phyloP scores from a whole-genome alignment of 2,113 vertebrate genomes.

The Gila orcuttii region DNA sequence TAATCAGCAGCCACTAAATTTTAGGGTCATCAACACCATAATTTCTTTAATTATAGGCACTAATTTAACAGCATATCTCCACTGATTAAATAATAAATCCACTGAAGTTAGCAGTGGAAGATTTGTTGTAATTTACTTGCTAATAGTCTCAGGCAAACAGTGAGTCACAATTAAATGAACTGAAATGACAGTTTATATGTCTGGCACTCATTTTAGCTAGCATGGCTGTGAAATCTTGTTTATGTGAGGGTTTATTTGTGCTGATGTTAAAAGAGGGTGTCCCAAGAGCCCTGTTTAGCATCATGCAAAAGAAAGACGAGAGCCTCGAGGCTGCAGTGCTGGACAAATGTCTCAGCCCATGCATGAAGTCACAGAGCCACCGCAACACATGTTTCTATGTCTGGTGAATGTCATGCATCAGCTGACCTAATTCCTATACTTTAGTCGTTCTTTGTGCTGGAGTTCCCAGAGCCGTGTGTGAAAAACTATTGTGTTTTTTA shows the following conservation, averaged over 20 bases:
- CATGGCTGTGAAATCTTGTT: conserved; percentile 60
- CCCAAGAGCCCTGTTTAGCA: conserved; percentile 61
- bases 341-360: conserved; percentile 41
- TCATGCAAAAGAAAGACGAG: conserved; percentile 55
- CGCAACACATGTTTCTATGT: conserved; percentile 51
- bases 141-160: conserved; percentile 50
- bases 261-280: conserved; percentile 65
- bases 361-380: conserved; percentile 38
- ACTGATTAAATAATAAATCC: not conserved
- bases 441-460: conserved; percentile 16
- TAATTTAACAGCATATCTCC: conserved; percentile 3
- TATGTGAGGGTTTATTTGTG: conserved; percentile 68
- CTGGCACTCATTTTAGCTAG: conserved; percentile 46
- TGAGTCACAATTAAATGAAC: conserved; percentile 50
- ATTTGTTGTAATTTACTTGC: not conserved
- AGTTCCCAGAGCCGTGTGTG: not conserved
- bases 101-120: not conserved
- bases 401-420: conserved; percentile 52
- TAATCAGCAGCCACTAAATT: not conserved
- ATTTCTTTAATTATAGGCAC: not conserved
- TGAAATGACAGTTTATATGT: conserved; percentile 58
- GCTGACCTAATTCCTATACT: conserved; percentile 47
- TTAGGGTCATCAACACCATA: not conserved
- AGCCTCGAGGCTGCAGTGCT: conserved; percentile 2
- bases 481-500: conserved; percentile 23